These are phyloP conservation scores for Gasterosteus nipponicus DNA, from an alignment of 2,113 vertebrate genomes.

Conservation along the genomic window DNA sequence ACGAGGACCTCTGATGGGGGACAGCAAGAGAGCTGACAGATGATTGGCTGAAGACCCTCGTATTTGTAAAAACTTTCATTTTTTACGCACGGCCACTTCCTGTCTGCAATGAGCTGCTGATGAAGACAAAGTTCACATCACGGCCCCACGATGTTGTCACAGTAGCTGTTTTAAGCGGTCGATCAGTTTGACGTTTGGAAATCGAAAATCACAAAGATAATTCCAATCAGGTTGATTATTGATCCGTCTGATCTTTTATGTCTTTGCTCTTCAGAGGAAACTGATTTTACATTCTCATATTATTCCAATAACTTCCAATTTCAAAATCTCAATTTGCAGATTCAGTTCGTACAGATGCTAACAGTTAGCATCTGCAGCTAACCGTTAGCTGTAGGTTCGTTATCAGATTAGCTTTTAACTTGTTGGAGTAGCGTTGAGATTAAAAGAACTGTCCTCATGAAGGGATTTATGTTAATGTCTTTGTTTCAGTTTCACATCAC, in stretches of 20 bases:
- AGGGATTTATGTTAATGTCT: background rate
- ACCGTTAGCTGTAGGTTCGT: background rate
- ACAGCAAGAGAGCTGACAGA: background rate
- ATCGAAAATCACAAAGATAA: no score
- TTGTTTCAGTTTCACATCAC: background rate
- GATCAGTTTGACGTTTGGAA: no score
- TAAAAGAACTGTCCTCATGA: background rate
- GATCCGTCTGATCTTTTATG: background rate
- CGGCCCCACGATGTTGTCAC: background rate
- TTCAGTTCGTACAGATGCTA: background rate
- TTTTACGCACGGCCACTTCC: background rate
- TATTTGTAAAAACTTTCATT: background rate
- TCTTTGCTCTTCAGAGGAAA: background rate
- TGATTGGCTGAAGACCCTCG: background rate
- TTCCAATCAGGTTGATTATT: background rate
- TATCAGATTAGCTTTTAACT: background rate
- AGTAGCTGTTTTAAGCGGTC: background rate
- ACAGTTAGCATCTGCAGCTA: background rate
- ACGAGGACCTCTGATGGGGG: slow-evolving; percentile 81
- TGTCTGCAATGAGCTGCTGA: background rate
- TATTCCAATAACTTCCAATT: no score
- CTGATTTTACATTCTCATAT: no score
- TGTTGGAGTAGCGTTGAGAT: background rate
- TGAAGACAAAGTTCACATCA: background rate
- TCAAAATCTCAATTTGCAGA: no score